phyloP scores from a whole-genome alignment of 2,113 vertebrate species.

The Stigmatopora argus region DNA sequence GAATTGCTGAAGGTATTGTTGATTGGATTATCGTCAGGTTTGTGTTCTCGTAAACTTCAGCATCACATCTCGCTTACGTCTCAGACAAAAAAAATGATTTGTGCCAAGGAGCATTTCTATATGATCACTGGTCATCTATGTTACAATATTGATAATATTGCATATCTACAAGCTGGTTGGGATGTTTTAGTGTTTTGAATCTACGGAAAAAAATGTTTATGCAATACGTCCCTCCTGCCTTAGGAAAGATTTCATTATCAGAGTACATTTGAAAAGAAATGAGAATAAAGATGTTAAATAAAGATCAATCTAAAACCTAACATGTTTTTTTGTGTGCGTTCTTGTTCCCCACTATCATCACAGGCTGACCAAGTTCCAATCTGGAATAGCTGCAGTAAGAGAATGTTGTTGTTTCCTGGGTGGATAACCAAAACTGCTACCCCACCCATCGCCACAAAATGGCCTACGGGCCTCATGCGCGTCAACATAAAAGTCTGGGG shows the following conservation, averaged over 20 bases:
- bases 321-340: not conserved
- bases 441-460: conserved; percentile 55
- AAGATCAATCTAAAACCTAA: conserved; percentile 39
- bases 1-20: conserved; percentile 39
- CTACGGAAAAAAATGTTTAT: conserved; percentile 56
- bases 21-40: conserved; percentile 34
- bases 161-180: conserved; percentile 39
- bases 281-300: conserved; percentile 50
- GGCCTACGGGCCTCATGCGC: conserved; percentile 63
- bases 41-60: conserved; percentile 40
- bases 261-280: conserved; percentile 59
- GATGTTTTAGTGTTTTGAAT: conserved; percentile 44
- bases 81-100: conserved; percentile 31
- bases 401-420: conserved; percentile 28
- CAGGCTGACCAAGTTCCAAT: not conserved
- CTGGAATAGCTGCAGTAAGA: not conserved
- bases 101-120: conserved; percentile 61
- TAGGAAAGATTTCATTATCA: conserved; percentile 58
- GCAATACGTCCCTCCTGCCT: conserved; percentile 59
- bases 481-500: conserved; percentile 24
- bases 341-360: not conserved
- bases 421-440: conserved; percentile 33
- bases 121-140: conserved; percentile 31
- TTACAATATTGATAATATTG: conserved; percentile 50
- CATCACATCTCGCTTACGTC: conserved; percentile 47